Percentiles rank a stretch among this genome's conserved stretches.
Conservation (phyloP, 2,797 vertebrate genomes). For the Austrolebias charrua region DNA sequence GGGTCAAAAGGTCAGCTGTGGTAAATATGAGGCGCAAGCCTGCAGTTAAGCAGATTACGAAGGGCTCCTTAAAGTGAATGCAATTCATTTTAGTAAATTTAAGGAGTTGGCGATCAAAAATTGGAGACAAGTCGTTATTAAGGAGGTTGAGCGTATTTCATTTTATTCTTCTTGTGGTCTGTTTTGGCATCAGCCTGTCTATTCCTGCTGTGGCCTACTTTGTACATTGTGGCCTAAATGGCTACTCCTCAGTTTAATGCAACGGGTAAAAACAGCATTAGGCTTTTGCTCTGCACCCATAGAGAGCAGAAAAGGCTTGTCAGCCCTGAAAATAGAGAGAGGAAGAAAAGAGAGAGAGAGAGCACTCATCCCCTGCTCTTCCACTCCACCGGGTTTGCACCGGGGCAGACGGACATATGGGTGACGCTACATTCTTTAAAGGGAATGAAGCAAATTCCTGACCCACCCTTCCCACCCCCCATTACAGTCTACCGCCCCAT, state of each 20-base stretch:
- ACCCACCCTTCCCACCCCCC: conserved; percentile 53
- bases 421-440: conserved; percentile 79
- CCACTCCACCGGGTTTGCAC: conserved; percentile 72
- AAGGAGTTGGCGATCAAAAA: conserved; percentile 21
- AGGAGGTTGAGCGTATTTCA: conserved; percentile 44
- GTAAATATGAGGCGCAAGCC: conserved; percentile 72
- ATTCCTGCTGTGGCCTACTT: conserved; percentile 60
- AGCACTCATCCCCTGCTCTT: conserved; percentile 70
- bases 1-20: conserved; percentile 74
- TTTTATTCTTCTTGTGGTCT: conserved; percentile 16
- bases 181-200: conserved; percentile 45
- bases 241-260: conserved; percentile 62
- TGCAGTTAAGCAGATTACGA: conserved; percentile 66
- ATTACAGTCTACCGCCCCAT: conserved; percentile 51
- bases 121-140: conserved; percentile 35
- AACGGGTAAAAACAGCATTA: conserved; percentile 70
- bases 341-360: conserved; percentile 53
- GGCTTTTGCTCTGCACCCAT: conserved; percentile 49
- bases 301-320: conserved; percentile 54
- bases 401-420: conserved; percentile 77
- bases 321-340: conserved; percentile 61
- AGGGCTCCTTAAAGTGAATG: conserved; percentile 56
- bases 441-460: conserved; percentile 73
- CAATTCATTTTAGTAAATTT: conserved; percentile 18
- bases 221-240: conserved; percentile 70